Evolutionary conservation across 1,140 invertebrate genomes (phyloP).

Genomic region (Aethina tumida): DNA sequence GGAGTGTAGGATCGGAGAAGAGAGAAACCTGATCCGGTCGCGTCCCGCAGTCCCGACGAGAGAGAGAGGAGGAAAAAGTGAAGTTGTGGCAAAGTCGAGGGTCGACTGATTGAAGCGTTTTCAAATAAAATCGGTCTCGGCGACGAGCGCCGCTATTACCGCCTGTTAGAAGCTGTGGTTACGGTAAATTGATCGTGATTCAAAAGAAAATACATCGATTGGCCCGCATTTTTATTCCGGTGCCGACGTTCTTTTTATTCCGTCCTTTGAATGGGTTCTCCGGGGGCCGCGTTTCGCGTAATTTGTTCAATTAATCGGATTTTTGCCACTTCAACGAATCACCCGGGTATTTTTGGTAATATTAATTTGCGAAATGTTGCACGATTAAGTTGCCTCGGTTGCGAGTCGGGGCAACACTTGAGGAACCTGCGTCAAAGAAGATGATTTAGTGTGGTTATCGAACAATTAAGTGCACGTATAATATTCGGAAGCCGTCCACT

Average conservation of each 20-base stretch:
- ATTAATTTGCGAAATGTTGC: too few species aligned
- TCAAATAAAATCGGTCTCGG: constrained; percentile 35
- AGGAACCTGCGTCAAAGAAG: too few species aligned
- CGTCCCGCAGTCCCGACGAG: constrained; percentile 9
- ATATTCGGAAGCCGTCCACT: constrained; percentile 22
- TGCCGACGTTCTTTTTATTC: constrained; percentile 2
- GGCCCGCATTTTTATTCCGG: constrained; percentile 23
- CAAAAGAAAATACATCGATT: constrained; percentile 27
- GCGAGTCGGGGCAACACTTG: too few species aligned
- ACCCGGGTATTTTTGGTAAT: too few species aligned
- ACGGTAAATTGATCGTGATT: constrained; percentile 33
- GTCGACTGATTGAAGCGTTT: constrained; percentile 34
- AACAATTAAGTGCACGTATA: constrained; percentile 13
- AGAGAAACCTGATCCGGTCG: too few species aligned
- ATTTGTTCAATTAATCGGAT: not conserved
- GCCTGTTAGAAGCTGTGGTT: constrained; percentile 35
- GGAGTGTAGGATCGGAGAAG: constrained; percentile 8
- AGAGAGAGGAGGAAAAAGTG: constrained; percentile 4
- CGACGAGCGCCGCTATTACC: constrained; percentile 28
- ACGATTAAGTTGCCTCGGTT: too few species aligned
- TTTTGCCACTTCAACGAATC: not conserved
- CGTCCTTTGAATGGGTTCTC: not conserved
- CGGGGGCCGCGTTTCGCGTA: not conserved
- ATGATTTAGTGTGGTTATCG: constrained; percentile 6
- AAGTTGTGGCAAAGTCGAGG: constrained; percentile 33